Evolutionary conservation across 2,888 invertebrate genomes (phyloP), one percentile per base, ranked within the genome.

Genomic region (Eledone cirrhosa): DNA sequence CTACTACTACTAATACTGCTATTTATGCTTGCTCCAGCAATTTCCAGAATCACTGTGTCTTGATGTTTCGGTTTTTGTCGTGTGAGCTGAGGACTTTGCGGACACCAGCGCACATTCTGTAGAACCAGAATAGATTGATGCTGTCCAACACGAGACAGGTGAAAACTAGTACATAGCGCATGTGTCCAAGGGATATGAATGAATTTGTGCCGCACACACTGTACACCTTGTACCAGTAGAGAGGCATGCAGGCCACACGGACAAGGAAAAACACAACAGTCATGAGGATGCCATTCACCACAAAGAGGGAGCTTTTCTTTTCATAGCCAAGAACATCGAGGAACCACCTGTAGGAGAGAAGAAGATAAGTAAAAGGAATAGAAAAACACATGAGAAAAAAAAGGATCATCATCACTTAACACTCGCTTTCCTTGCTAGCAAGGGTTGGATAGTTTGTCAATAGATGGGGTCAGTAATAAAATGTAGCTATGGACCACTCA

Each of bases 51-150:
- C 47, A 67, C 29, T 79, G 77, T 48, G 53, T 48, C 47, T 48
- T 69, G 24, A 78, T 74, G 33, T 78, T 78, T 47, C 76, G n/a
- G 48, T 80, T 80, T 29, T 78, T 77, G 31, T 80, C 78, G 78
- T 80, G 79, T 75, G 80, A 78, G n/a, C 77, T 82, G 29, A 86
- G 75, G 3, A 89, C 85, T 82, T 87, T 89, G 27, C 80, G 76
- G 53, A 85, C 86, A 14, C 90, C 90, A 69, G 82, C 80, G 53
- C 82, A 86, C 82, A 90, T 88, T 82, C 87, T 89, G 80, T 85
- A 85, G 82, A 90, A 89, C 90, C 90, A 90, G 79, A 84, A 87
- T 65, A 89, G 78, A 83, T 90, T 90, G 47, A 90, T 86, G 33
- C 83, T 79, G 82, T 90, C 90, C 16, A 90, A 82, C 59, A 90